Conservation (phyloP, 2,113 vertebrate species). For the Cinclus cinclus region DNA sequence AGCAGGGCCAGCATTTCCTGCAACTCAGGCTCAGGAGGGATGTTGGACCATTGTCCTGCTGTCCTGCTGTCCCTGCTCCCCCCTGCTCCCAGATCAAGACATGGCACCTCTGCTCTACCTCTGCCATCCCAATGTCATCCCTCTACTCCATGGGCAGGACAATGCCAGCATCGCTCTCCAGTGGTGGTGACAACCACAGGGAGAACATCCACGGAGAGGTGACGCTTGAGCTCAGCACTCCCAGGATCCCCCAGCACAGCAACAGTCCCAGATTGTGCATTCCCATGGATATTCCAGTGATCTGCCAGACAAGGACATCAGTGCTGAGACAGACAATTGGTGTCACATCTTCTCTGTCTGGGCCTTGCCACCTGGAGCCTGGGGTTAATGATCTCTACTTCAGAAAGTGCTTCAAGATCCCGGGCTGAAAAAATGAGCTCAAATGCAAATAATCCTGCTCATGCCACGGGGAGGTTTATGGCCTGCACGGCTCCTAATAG, state of each 20-base stretch:
- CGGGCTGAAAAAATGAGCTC: not conserved
- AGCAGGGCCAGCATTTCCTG: not conserved
- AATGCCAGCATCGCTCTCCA: accelerated
- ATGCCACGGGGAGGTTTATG: constrained; percentile 45
- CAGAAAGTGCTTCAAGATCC: constrained; percentile 24
- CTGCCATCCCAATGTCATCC: not conserved
- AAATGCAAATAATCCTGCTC: constrained; percentile 49
- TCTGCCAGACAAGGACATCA: not conserved
- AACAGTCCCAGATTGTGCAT: not conserved
- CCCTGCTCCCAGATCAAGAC: not conserved
- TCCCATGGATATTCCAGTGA: not conserved
- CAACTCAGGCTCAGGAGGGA: not conserved
- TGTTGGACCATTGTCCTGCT: not conserved
- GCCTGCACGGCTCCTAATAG: constrained; percentile 28
- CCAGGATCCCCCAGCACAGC: accelerated
- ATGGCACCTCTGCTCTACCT: accelerated
- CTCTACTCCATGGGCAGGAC: not conserved
- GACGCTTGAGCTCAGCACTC: not conserved
- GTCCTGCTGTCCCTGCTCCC: not conserved
- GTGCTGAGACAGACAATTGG: not conserved
- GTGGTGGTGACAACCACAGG: accelerated
- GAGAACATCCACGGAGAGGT: accelerated
- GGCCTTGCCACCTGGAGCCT: constrained; percentile 14
- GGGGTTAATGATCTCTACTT: constrained; percentile 54
- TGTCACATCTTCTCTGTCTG: not conserved